phyloP scores from a whole-genome alignment of 2,888 invertebrate genomes.

The Amphiduros pacificus region DNA sequence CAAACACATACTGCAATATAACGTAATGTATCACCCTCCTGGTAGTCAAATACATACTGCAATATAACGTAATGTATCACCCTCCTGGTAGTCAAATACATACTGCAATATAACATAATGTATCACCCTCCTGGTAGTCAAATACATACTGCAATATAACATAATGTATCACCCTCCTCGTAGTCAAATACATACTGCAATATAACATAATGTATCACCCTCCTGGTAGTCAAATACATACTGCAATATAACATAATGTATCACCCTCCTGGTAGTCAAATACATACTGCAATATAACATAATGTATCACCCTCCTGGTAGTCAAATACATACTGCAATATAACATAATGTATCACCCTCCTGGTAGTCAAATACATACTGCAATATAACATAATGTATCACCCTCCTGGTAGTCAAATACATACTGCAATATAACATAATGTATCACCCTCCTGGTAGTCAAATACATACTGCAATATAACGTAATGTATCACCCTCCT shows the following conservation, averaged over 20 bases:
- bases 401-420: slow-evolving; percentile 59
- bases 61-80: slow-evolving; percentile 4
- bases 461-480: slow-evolving; percentile 65
- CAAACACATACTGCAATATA: slow-evolving; percentile 65
- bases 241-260: slow-evolving; percentile 38
- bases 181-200: too few relatives aligned
- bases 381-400: slow-evolving; percentile 64
- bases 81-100: too few relatives aligned
- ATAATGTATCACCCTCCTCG: background rate
- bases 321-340: slow-evolving; percentile 60
- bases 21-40: slow-evolving; percentile 59
- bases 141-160: slow-evolving; percentile 57
- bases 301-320: slow-evolving; percentile 59
- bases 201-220: slow-evolving; percentile 62
- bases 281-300: slow-evolving; percentile 64
- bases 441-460: too few relatives aligned
- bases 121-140: slow-evolving; percentile 59
- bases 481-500: slow-evolving; percentile 59
- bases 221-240: slow-evolving; percentile 60
- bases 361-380: too few relatives aligned
- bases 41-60: slow-evolving; percentile 62
- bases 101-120: slow-evolving; percentile 64
- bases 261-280: too few relatives aligned
- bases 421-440: slow-evolving; percentile 47
- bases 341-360: background rate